phyloP scores from a whole-genome alignment of 2,113 vertebrate species.

The Ifrita kowaldi region DNA sequence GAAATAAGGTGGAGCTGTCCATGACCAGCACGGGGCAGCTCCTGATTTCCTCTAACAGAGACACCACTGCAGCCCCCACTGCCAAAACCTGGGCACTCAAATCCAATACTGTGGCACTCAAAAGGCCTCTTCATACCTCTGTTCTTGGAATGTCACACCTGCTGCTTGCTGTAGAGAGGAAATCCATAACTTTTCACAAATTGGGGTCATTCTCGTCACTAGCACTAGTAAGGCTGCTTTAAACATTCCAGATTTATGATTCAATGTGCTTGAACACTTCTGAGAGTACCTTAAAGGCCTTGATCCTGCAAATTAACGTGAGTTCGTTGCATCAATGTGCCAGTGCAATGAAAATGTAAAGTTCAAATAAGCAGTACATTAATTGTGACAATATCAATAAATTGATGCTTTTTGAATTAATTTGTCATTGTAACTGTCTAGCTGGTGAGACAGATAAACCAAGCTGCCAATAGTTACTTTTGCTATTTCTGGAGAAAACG shows the following conservation, averaged over 20 bases:
- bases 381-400: not conserved
- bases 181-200: not conserved
- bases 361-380: not conserved
- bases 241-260: not conserved
- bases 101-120: rapidly evolving
- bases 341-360: not conserved
- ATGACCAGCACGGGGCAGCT: not conserved
- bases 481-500: not conserved
- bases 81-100: not conserved
- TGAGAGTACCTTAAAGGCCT: not conserved
- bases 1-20: not conserved
- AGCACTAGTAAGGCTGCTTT: not conserved
- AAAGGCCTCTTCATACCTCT: not conserved
- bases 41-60: not conserved
- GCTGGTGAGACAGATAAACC: not conserved
- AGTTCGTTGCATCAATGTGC: not conserved
- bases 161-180: not conserved
- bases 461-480: not conserved
- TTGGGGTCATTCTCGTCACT: not conserved
- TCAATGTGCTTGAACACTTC: not conserved
- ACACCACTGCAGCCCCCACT: not conserved
- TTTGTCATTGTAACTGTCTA: not conserved
- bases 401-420: not conserved
- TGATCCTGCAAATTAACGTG: not conserved
- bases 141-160: not conserved